Conservation (phyloP, 2,797 vertebrate genomes). For the Choloepus didactylus region DNA sequence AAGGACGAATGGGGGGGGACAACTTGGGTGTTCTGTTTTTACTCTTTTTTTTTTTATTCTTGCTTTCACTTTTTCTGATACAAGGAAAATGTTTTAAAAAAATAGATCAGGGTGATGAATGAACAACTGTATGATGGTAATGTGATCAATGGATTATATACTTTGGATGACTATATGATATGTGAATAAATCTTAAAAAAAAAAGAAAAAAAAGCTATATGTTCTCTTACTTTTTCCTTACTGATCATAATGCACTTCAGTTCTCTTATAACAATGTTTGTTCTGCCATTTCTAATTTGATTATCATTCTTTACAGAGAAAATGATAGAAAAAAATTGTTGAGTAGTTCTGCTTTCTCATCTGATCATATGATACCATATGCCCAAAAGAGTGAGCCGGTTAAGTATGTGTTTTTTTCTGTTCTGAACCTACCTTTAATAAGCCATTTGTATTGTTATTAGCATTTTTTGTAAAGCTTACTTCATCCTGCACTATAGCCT, state of each 20-base stretch:
- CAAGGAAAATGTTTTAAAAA: too few relatives aligned
- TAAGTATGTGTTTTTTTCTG: not conserved
- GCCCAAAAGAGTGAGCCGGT: not conserved
- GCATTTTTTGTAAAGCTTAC: not conserved
- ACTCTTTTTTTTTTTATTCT: too few relatives aligned
- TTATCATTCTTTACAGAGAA: constrained; percentile 16
- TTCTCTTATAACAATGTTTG: constrained; percentile 36
- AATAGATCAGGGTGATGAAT: too few relatives aligned
- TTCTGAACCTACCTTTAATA: constrained; percentile 1
- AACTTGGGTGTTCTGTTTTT: too few relatives aligned
- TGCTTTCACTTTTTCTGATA: too few relatives aligned
- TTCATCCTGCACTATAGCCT: not conserved
- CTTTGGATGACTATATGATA: too few relatives aligned
- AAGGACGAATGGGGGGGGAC: too few relatives aligned
- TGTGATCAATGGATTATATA: too few relatives aligned
- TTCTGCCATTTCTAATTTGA: not conserved
- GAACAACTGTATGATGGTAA: too few relatives aligned
- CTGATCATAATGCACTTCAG: not conserved
- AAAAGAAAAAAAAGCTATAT: not conserved
- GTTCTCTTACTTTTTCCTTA: not conserved
- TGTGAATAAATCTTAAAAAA: too few relatives aligned
- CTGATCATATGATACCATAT: not conserved
- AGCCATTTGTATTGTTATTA: not conserved
- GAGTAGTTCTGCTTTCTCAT: constrained; percentile 1
- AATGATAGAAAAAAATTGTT: not conserved